These are phyloP conservation scores for Eubasilissa splendida DNA, from an alignment of 2,888 invertebrate genomes.

Conservation along the genomic window DNA sequence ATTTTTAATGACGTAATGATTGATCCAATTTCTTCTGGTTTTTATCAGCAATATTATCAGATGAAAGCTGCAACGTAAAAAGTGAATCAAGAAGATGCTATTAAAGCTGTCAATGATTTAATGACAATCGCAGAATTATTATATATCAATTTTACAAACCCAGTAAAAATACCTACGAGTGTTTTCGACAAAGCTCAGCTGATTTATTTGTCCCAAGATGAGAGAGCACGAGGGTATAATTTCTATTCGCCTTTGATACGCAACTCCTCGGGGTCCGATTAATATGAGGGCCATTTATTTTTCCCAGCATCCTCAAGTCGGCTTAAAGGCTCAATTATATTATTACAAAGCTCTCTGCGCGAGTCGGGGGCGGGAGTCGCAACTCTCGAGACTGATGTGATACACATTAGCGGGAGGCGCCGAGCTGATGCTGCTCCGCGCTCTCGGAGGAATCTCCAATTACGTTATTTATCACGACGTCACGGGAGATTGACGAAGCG, in stretches of 20 bases:
- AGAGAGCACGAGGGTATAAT: not conserved
- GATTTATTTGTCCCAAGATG: conserved; percentile 9
- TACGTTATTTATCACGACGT: conserved; percentile 1
- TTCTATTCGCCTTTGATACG: not conserved
- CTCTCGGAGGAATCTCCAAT: conserved; percentile 11
- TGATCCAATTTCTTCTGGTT: too few relatives aligned
- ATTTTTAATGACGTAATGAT: too few relatives aligned
- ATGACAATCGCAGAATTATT: not conserved
- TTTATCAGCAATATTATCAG: too few relatives aligned
- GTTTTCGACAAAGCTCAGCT: not conserved
- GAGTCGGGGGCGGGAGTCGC: not conserved
- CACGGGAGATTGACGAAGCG: conserved; percentile 17
- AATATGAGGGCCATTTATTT: conserved; percentile 8
- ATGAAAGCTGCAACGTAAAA: too few relatives aligned
- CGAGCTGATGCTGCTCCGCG: conserved; percentile 8
- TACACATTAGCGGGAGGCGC: conserved; percentile 12
- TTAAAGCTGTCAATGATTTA: too few relatives aligned
- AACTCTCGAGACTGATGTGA: not conserved
- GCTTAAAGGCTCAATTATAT: conserved; percentile 25
- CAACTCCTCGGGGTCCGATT: conserved; percentile 10
- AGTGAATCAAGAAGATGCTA: too few relatives aligned
- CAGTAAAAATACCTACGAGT: too few relatives aligned
- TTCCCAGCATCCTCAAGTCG: conserved; percentile 1
- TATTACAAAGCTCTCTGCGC: not conserved
- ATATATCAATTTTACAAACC: too few relatives aligned